Conservation (phyloP, 2,113 vertebrate genomes). For the Boulengeromyrus knoepffleri region DNA sequence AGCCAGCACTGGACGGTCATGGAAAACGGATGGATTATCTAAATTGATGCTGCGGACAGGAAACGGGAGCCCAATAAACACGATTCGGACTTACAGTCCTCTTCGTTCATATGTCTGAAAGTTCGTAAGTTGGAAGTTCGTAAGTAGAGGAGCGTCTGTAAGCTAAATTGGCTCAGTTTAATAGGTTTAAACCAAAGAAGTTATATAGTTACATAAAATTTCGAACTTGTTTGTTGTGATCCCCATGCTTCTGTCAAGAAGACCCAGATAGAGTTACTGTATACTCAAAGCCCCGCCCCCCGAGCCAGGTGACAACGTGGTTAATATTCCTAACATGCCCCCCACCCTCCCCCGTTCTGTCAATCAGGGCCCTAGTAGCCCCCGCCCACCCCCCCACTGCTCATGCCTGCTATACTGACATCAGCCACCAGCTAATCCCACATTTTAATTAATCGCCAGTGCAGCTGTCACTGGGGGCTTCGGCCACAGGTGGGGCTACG, state of each 20-base stretch:
- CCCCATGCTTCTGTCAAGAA: background rate
- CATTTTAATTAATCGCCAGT: constrained; percentile 33
- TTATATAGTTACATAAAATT: background rate
- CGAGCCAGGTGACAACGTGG: constrained; percentile 31
- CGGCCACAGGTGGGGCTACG: background rate
- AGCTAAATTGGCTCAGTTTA: background rate
- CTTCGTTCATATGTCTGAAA: no score
- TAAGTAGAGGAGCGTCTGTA: no score
- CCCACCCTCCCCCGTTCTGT: constrained; percentile 9
- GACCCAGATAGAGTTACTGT: background rate
- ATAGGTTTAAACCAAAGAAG: background rate
- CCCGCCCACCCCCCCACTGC: background rate
- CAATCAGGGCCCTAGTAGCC: background rate
- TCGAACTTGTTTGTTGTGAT: background rate
- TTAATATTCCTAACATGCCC: constrained; percentile 31
- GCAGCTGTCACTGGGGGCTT: constrained; percentile 11
- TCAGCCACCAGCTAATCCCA: constrained; percentile 23
- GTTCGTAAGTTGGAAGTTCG: no score
- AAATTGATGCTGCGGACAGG: no score
- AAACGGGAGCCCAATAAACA: no score
- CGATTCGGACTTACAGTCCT: no score
- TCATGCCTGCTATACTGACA: constrained; percentile 15
- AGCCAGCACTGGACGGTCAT: background rate
- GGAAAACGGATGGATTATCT: background rate
- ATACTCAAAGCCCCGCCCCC: constrained; percentile 18